Evolutionary conservation across 2,797 vertebrate species (phyloP), one percentile per base, ranked within the genome.

Genomic region (Megaceryle alcyon): DNA sequence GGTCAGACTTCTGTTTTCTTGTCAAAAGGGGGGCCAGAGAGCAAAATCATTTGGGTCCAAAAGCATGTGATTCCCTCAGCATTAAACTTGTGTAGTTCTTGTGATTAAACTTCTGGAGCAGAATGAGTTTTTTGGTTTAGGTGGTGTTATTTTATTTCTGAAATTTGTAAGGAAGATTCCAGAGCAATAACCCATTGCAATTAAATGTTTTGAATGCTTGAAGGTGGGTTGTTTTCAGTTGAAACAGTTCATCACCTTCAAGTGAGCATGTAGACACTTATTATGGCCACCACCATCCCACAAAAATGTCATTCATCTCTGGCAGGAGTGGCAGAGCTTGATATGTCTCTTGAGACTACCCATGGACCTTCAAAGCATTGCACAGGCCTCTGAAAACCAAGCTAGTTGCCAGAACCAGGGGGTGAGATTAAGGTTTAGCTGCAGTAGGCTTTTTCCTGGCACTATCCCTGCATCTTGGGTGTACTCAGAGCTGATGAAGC

Each of bases 251-350:
- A 12, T 65, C 5, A 3, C 2, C 3, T 82, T 28, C 21, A 54
- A 71, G 17, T 0, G 3, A 49, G 5, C 12, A 3, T 12, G 18
- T 28, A 69, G 54, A 33, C 19, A 17, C 26, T 73, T 64, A 44
- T 68, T 25, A n/a, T 0, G 6, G 22, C 25, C 20, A 35, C 7
- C 5, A 21, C 4, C 35, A 0, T 37, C 7, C 12, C 15, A 1
- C 31, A 3, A 15, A 14, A 8, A 48, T 12, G 37, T 25, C 44
- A 37, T 56, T 71, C 7, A 17, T 5, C 4, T 13, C 48, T n/a
- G 29, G n/a, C 19, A 9, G 43, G 31, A 17, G 26, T 33, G 31
- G 39, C 53, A 66, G 73, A 59, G 43, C 21, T 51, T 68, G 43
- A 9, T 19, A 5, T 5, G 20, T 23, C 25, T 71, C 7, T 31